A percentile compares a stretch with the other conserved stretches of the same genome.
phyloP scores from a whole-genome alignment of 1,140 invertebrate species.

The Doryteuthis pealeii region DNA sequence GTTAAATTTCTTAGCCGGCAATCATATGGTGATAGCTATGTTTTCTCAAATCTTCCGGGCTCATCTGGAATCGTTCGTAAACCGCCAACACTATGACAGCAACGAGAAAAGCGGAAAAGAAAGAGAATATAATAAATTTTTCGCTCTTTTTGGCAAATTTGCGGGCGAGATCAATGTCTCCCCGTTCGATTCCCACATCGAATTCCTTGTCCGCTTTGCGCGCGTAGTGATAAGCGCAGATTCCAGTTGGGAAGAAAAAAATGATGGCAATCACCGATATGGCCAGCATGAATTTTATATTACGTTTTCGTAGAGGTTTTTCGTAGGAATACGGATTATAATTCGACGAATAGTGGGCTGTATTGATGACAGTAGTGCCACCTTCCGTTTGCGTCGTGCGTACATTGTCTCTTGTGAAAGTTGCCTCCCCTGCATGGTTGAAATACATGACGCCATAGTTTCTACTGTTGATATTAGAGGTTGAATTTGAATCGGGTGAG shows the following conservation, averaged over 20 bases:
- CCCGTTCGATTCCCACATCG: constrained; percentile 35
- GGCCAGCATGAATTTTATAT: constrained; percentile 31
- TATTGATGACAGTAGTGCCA: constrained; percentile 1
- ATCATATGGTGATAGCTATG: background rate
- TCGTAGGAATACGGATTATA: constrained; percentile 4
- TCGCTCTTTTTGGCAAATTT: constrained; percentile 36
- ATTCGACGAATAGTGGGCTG: constrained; percentile 4
- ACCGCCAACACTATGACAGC: constrained; percentile 30
- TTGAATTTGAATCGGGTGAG: background rate
- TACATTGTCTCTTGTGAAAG: background rate
- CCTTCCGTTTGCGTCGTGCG: background rate
- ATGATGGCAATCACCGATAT: constrained; percentile 32
- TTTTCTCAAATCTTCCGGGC: constrained; percentile 12
- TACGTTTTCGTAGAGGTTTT: constrained; percentile 28
- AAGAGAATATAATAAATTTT: constrained; percentile 37
- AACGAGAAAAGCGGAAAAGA: constrained; percentile 28
- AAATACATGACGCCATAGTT: background rate
- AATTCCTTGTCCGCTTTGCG: constrained; percentile 38
- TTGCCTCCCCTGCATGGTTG: constrained; percentile 8
- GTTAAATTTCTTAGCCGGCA: background rate
- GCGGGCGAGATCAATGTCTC: constrained; percentile 39
- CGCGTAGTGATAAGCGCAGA: constrained; percentile 38
- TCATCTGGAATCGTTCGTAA: constrained; percentile 24
- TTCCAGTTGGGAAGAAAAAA: constrained; percentile 44
- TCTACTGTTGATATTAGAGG: background rate